phyloP scores from a whole-genome alignment of 1,140 invertebrate genomes.

The Ganaspis sp. region DNA sequence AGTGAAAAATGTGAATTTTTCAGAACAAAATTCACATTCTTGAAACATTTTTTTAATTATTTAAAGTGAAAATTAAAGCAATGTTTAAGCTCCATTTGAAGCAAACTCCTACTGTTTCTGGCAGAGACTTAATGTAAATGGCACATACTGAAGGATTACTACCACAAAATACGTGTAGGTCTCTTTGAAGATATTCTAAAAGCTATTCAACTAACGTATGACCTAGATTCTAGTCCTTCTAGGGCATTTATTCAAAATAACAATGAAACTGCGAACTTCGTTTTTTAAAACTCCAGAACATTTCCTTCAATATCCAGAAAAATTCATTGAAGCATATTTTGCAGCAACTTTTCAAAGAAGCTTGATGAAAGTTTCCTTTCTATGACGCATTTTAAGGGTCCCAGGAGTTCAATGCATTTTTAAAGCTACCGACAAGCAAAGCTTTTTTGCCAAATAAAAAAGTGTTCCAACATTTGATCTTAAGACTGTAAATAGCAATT shows the following conservation, averaged over 20 bases:
- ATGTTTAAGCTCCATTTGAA: background rate
- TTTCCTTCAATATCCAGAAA: background rate
- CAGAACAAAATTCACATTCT: too few species aligned
- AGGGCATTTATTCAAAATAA: background rate
- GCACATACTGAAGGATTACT: background rate
- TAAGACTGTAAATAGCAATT: too few species aligned
- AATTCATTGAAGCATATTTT: background rate
- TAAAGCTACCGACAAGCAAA: too few species aligned
- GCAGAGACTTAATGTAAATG: background rate
- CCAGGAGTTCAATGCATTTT: too few species aligned
- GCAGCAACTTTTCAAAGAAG: too few species aligned
- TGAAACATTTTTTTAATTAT: too few species aligned
- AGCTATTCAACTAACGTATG: background rate
- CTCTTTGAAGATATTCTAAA: constrained; percentile 5
- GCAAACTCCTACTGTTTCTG: background rate
- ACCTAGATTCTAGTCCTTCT: background rate
- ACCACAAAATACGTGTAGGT: background rate
- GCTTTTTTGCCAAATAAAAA: too few species aligned
- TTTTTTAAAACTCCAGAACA: background rate
- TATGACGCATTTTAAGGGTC: too few species aligned
- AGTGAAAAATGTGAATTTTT: too few species aligned
- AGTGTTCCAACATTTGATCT: too few species aligned
- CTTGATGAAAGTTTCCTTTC: too few species aligned
- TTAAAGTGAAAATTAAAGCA: background rate
- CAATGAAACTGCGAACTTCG: background rate